Percentiles rank a stretch among this genome's conserved stretches.
These are phyloP conservation scores for Drosophila anceps DNA, from an alignment of 2,888 invertebrate genomes.

Conservation along the genomic window DNA sequence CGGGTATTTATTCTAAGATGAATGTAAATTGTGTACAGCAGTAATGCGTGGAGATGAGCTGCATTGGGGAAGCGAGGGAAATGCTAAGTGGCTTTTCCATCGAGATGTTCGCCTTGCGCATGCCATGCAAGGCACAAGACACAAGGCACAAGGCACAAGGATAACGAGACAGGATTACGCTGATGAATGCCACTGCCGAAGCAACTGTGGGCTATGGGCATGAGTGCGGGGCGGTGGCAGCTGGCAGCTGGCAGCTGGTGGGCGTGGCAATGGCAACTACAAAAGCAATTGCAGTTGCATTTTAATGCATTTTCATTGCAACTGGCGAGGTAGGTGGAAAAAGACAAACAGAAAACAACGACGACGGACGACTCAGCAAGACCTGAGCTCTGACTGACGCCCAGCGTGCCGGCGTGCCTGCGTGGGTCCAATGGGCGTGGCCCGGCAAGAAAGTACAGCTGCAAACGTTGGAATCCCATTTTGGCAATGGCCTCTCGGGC, in stretches of 20 bases:
- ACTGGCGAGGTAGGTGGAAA: conserved; percentile 35
- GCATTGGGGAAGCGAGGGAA: conserved; percentile 13
- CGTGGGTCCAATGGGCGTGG: conserved; percentile 31
- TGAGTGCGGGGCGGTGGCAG: conserved; percentile 1
- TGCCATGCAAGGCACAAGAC: conserved; percentile 40
- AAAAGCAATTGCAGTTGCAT: conserved; percentile 67
- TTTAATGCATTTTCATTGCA: conserved; percentile 72
- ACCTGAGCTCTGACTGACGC: conserved; percentile 26
- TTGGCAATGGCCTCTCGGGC: conserved; percentile 45
- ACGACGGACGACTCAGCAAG: conserved; percentile 13
- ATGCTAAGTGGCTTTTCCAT: conserved; percentile 64
- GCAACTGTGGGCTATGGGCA: background rate
- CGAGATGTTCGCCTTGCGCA: conserved; percentile 55
- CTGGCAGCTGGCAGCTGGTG: background rate
- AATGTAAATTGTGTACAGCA: conserved; percentile 41
- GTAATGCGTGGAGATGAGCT: conserved; percentile 18
- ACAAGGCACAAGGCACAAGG: conserved; percentile 36
- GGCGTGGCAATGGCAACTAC: conserved; percentile 23
- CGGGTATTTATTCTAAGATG: conserved; percentile 42
- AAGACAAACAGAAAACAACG: conserved; percentile 31
- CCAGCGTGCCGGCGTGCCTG: conserved; percentile 19
- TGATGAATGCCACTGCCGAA: conserved; percentile 67
- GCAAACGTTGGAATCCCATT: conserved; percentile 49
- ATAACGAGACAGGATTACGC: conserved; percentile 71
- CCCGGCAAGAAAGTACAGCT: conserved; percentile 27